These are phyloP conservation scores for Brachionus plicatilis DNA, from an alignment of 1,140 invertebrate genomes.

Conservation along the genomic window DNA sequence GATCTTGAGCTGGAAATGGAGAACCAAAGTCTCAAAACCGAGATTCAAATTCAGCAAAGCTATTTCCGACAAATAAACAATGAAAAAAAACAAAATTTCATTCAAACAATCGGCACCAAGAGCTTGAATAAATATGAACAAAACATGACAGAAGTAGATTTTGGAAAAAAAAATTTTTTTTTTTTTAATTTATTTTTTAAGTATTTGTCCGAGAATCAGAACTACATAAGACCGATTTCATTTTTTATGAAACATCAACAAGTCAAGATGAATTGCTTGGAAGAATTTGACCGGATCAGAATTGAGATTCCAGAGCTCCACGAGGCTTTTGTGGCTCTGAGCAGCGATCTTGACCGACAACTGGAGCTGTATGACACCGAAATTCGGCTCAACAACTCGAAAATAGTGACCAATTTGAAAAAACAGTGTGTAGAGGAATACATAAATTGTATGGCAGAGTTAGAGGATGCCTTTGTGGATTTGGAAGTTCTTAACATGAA, in stretches of 20 bases:
- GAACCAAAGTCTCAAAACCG: neutral
- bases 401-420: neutral
- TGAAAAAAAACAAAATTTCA: neutral
- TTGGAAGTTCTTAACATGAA: neutral
- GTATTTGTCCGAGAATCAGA: neutral
- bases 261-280: neutral
- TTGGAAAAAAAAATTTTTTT: neutral
- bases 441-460: neutral
- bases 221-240: neutral
- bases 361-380: neutral
- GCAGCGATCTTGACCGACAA: neutral
- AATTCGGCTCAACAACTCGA: neutral
- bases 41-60: neutral
- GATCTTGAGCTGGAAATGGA: conserved; percentile 1
- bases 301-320: neutral
- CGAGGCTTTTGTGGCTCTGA: neutral
- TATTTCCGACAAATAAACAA: neutral
- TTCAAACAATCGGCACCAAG: neutral
- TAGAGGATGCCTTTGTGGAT: neutral
- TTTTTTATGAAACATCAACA: conserved; percentile 10
- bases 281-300: neutral
- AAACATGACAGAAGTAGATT: neutral
- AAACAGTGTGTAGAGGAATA: neutral
- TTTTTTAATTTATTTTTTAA: neutral
- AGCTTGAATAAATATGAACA: neutral